Conservation (phyloP, 1,140 invertebrate species). For the Drosophila quadrilineata region DNA sequence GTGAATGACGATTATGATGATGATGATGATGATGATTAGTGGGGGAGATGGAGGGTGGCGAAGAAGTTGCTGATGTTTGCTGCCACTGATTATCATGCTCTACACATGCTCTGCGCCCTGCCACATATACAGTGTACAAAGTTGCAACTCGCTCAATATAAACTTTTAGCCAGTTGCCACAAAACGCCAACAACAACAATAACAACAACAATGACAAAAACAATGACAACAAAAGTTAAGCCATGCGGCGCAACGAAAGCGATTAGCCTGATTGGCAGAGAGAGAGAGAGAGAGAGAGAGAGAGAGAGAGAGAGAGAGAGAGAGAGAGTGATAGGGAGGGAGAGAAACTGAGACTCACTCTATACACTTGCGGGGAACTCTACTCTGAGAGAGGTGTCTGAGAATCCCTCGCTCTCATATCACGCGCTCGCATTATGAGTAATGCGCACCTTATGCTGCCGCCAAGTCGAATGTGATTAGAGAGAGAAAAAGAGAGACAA, state of each 20-base stretch:
- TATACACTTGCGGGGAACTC: background rate
- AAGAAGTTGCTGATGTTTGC: slow-evolving; percentile 1
- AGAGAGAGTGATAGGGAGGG: background rate
- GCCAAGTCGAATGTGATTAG: slow-evolving; percentile 70
- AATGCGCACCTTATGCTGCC: slow-evolving; percentile 80
- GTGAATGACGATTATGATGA: slow-evolving; percentile 19
- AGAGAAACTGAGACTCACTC: slow-evolving; percentile 21
- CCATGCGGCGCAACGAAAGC: slow-evolving; percentile 69
- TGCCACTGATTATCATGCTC: slow-evolving; percentile 57
- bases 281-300: background rate
- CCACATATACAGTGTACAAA: too few species aligned
- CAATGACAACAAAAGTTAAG: slow-evolving; percentile 66
- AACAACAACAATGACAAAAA: too few species aligned
- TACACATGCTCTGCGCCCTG: slow-evolving; percentile 42
- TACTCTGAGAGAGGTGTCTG: background rate
- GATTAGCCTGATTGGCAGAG: slow-evolving; percentile 69
- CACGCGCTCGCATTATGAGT: slow-evolving; percentile 73
- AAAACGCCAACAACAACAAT: slow-evolving; percentile 35
- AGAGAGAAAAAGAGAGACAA: too few species aligned
- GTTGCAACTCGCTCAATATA: slow-evolving; percentile 43
- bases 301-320: too few species aligned
- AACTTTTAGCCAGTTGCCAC: slow-evolving; percentile 32
- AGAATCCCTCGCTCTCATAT: slow-evolving; percentile 28
- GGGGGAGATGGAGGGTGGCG: background rate
- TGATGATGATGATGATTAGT: slow-evolving; percentile 37